phyloP scores from a whole-genome alignment of 2,113 vertebrate species.

The Azemiops feae region DNA sequence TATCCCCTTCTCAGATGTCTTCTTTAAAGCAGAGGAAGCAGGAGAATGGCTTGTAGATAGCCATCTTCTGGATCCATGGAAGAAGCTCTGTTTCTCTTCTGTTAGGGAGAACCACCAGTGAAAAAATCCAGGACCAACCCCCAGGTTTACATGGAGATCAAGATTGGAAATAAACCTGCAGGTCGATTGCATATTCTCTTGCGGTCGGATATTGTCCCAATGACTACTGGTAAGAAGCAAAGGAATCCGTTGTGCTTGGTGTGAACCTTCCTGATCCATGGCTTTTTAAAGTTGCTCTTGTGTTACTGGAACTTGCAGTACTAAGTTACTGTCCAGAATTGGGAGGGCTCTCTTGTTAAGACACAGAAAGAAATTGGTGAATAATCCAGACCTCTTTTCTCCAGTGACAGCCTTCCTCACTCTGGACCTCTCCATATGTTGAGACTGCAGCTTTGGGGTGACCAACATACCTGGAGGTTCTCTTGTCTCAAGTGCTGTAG shows the following conservation, averaged over 20 bases:
- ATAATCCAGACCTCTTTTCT: neutral
- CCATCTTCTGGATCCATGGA: neutral
- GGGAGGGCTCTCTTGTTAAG: neutral
- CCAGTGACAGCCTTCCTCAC: neutral
- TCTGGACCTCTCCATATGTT: neutral
- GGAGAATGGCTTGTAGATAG: neutral
- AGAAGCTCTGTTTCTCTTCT: neutral
- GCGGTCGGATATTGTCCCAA: constrained; percentile 90
- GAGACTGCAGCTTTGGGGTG: neutral
- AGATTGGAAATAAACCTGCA: constrained; percentile 92
- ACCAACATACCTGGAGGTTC: neutral
- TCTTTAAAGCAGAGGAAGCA: neutral
- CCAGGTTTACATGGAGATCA: constrained; percentile 97
- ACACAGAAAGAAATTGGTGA: neutral
- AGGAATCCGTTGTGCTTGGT: neutral
- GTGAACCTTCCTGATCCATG: neutral
- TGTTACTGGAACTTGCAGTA: neutral
- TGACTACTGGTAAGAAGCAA: constrained; percentile 84
- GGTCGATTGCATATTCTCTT: constrained; percentile 89
- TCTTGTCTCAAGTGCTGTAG: neutral
- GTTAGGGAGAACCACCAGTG: constrained; percentile 82
- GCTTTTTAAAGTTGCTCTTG: neutral
- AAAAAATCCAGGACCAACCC: constrained; percentile 90
- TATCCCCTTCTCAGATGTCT: neutral
- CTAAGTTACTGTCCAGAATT: neutral